Conservation (phyloP, 2,797 vertebrate species). For the Cynodonichthys magdalenae region DNA sequence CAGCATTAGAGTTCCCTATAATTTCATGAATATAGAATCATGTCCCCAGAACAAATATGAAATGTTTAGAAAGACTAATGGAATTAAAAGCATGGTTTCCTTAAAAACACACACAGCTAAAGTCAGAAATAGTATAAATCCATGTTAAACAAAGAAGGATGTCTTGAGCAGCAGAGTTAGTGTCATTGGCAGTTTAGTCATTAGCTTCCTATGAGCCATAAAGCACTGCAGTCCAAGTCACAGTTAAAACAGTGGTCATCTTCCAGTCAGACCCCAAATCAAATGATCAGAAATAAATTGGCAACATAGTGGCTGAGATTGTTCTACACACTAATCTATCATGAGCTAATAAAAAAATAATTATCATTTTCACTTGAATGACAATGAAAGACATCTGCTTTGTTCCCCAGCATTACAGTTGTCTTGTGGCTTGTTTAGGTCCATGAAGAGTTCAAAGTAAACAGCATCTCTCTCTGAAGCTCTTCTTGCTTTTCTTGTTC, state of each 20-base stretch:
- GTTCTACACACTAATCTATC: constrained; percentile 55
- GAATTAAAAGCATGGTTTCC: constrained; percentile 43
- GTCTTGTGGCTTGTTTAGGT: constrained; percentile 50
- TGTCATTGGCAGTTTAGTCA: constrained; percentile 66
- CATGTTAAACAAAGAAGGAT: constrained; percentile 46
- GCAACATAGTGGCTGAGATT: constrained; percentile 39
- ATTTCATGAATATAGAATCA: constrained; percentile 12
- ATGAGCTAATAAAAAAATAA: constrained; percentile 48
- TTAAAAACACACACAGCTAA: constrained; percentile 32
- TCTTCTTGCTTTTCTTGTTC: constrained; percentile 95
- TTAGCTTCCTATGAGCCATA: constrained; percentile 44
- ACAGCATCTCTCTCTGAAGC: constrained; percentile 95
- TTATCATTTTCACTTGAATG: constrained; percentile 41
- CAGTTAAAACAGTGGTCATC: constrained; percentile 61
- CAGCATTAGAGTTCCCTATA: constrained; percentile 40
- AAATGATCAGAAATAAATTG: constrained; percentile 45
- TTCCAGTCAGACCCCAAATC: constrained; percentile 37
- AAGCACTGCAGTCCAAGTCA: constrained; percentile 63
- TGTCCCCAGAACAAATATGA: constrained; percentile 4
- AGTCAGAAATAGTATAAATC: constrained; percentile 50
- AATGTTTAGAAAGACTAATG: constrained; percentile 19
- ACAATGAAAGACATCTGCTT: constrained; percentile 39
- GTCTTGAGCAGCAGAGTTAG: constrained; percentile 60
- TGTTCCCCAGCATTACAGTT: constrained; percentile 40
- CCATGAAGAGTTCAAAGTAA: constrained; percentile 87